These are phyloP conservation scores for Heterodera carotae DNA, from an alignment of 1,140 invertebrate species.

Conservation along the genomic window DNA sequence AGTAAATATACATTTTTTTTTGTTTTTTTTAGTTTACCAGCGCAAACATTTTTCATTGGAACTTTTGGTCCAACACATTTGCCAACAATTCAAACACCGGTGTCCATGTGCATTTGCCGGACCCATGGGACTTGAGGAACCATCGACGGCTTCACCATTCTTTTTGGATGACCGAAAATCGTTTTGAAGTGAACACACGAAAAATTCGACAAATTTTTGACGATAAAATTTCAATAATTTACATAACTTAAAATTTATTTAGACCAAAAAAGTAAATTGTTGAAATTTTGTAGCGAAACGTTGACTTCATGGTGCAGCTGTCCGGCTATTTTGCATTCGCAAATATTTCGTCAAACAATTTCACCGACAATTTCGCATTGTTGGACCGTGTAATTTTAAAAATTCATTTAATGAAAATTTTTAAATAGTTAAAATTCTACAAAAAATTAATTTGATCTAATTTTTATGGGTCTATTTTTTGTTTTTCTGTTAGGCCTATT, in stretches of 20 bases:
- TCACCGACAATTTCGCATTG: constrained; percentile 76
- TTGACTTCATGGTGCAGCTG: constrained; percentile 80
- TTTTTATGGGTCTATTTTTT: no score
- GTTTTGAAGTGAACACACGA: constrained; percentile 50
- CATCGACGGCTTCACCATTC: constrained; percentile 91
- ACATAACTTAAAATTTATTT: no score
- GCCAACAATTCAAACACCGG: constrained; percentile 81
- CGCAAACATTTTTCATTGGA: constrained; percentile 91
- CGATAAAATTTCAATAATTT: no score
- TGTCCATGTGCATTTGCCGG: constrained; percentile 81
- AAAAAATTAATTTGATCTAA: no score
- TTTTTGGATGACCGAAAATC: constrained; percentile 70
- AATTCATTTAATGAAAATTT: no score
- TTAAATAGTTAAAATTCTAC: no score
- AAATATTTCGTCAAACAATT: constrained; percentile 79
- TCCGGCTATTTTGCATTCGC: constrained; percentile 84
- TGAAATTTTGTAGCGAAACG: constrained; percentile 79
- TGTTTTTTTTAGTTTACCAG: constrained; percentile 72
- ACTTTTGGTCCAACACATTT: constrained; percentile 82
- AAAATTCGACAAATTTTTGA: constrained; percentile 15
- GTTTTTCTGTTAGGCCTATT: no score
- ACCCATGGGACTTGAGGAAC: constrained; percentile 91
- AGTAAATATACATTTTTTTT: neutral
- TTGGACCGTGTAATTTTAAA: neutral
- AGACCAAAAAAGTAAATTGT: constrained; percentile 12